Base-by-base conservation (phyloP, 1,140 invertebrate genomes). In the Wiebesia pumilae region DNA sequence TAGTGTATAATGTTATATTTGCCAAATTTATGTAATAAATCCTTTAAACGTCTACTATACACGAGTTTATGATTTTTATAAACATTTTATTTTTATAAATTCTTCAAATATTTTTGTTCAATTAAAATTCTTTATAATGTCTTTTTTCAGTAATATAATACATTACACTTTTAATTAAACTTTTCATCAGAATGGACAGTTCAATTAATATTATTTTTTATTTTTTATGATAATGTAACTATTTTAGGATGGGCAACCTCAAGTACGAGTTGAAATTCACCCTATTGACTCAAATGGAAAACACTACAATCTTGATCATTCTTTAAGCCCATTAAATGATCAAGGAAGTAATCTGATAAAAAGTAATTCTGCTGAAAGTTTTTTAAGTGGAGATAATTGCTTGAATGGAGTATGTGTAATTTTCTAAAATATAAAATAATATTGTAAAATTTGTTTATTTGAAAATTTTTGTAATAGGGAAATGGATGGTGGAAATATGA, bases 401-500 rank as follows among this genome's bases (percentile, higher is more conserved):
- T 93, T 98, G 10, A 95, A 96, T 92, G 97, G 97, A 88, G 97
- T 97, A 94, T 95, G 95, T 94, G 85, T 54, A 24, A 0, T 54
- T 83, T 81, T 69, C 1, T 54, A 83, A 77, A 80, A 81, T 85
- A 65, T 40, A 47, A 30, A 47, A 27, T n/a, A 71, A 80, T 71
- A 51, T 27, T 71, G 58, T 51, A 62, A 33, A 35, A 35, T 71
- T 81, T 84, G 79, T 80, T 51, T 67, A 81, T 81, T 62, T 54
- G 6, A 79, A 87, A 71, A 62, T 79, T 89, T 65, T 12, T 87
- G 77, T 35, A 91, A 27, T 89, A 98, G 97, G 98, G 98, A 24
- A 96, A 96, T 75, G 98, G 98, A 35, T 99, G 98, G 98, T 99
- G 98, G 98, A 98, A 98, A 90, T 99, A 98, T 93, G 98, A 99